Base-by-base conservation (phyloP, 2,113 vertebrate genomes). In the Tichodroma muraria region DNA sequence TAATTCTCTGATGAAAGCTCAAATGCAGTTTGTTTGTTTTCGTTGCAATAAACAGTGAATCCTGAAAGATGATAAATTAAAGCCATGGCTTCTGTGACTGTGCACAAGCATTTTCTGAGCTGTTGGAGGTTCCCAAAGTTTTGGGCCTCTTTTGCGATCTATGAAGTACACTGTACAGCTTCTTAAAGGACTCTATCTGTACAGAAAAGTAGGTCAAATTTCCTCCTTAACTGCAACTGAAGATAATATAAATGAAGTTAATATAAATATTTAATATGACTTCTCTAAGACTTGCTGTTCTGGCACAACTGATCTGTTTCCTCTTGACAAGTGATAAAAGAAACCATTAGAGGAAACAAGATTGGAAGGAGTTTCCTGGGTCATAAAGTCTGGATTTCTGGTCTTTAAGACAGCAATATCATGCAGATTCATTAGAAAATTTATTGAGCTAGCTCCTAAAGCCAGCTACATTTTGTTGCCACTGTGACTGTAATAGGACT, bases 211-310 rank as follows among this genome's bases (percentile, higher is more conserved):
- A 91, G 89, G 80, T 91, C 84, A 96, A 52, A 40, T 86, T 87
- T 94, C 59, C 73, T 69, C 54, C 68, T 91, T 84, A 47, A 59
- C 61, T 89, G 47, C 54, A 84, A 35, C 38, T 68, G 56, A 86
- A 81, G 84, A 24, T 83, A 87, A 63, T 82, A 16, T 45, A 90
- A 83, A 66, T 86, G 42, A 90, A 68, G 24, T 65, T 91, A 80
- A 84, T 57, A 64, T 91, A 80, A 96, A 94, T 91, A 80, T 90
- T 95, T 90, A 49, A 78, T 52, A 56, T n/a, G 4, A 57, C 33
- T 69, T 93, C 94, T 87, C 38, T 79, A 54, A 72, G 54, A 24
- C 8, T 87, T 76, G 53, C 31, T 89, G 16, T 84, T 93, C 35
- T 82, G 66, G 53, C 59, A 70, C 24, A 49, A 61, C 42, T 45